phyloP scores from a whole-genome alignment of 1,140 invertebrate genomes.

The Drosophila lacteicornis region DNA sequence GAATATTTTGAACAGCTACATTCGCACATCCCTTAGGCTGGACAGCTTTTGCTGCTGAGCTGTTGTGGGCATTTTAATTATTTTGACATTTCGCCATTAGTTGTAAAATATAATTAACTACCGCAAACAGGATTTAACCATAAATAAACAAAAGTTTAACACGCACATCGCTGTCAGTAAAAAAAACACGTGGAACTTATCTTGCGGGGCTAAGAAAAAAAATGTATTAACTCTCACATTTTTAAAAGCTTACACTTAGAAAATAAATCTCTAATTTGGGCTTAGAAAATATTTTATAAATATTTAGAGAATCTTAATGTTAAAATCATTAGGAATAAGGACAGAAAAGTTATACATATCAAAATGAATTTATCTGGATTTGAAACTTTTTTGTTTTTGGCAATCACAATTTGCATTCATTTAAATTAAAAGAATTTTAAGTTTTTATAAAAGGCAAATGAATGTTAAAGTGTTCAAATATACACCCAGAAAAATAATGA shows the following conservation, averaged over 20 bases:
- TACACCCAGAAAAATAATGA: no score
- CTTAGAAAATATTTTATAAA: background rate
- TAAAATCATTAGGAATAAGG: background rate
- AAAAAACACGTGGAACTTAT: conserved; percentile 35
- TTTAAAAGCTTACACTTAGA: conserved; percentile 5
- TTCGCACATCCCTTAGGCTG: conserved; percentile 12
- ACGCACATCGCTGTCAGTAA: background rate
- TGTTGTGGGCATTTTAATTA: conserved; percentile 71
- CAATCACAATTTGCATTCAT: background rate
- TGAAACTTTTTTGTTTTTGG: background rate
- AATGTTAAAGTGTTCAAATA: no score
- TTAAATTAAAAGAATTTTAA: no score
- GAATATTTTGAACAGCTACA: conserved; percentile 29
- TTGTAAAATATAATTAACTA: conserved; percentile 81
- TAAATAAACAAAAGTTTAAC: conserved; percentile 64
- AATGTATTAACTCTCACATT: conserved; percentile 10
- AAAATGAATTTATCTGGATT: background rate
- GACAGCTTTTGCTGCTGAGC: conserved; percentile 29
- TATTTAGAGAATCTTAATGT: background rate
- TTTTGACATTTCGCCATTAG: conserved; percentile 82
- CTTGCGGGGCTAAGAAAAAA: conserved; percentile 36
- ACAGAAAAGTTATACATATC: background rate
- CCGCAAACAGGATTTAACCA: conserved; percentile 75
- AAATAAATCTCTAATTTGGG: background rate
- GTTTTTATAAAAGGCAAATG: no score